Evolutionary conservation across 1,140 invertebrate species (phyloP).

Genomic region (Cherax quadricarinatus): DNA sequence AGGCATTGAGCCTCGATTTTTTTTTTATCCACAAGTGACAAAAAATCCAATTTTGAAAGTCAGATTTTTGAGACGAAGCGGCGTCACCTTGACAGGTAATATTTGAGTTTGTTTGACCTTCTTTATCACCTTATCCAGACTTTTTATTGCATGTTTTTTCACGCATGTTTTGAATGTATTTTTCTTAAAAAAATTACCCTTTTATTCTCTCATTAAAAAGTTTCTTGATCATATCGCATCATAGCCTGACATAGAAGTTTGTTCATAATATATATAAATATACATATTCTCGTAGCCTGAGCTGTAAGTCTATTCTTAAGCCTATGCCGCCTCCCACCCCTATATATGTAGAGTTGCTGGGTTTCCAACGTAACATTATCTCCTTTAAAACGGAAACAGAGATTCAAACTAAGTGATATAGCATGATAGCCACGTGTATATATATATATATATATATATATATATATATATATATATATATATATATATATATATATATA

Average conservation of each 20-base stretch:
- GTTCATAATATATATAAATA: constrained; percentile 25
- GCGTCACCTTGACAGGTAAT: constrained; percentile 43
- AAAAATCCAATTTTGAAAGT: constrained; percentile 51
- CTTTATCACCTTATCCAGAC: neutral
- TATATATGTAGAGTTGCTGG: neutral
- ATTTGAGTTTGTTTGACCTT: constrained; percentile 36
- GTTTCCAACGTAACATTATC: neutral
- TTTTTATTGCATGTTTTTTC: constrained; percentile 52
- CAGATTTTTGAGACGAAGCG: constrained; percentile 46
- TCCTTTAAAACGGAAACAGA: neutral
- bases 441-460: too few species aligned
- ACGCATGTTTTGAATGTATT: constrained; percentile 39
- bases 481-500: too few species aligned
- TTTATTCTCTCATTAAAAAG: neutral
- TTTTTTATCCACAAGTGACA: constrained; percentile 27
- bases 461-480: too few species aligned
- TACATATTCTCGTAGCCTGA: constrained; percentile 13
- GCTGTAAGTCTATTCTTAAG: neutral
- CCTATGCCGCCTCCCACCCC: neutral
- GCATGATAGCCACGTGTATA: too few species aligned
- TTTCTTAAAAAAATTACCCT: constrained; percentile 1
- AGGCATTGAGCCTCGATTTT: constrained; percentile 3
- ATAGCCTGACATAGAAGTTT: constrained; percentile 22
- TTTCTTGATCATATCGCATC: constrained; percentile 16
- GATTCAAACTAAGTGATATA: too few species aligned